Base-by-base conservation (phyloP, 23 tunicate genomes). In the Styela clava region DNA sequence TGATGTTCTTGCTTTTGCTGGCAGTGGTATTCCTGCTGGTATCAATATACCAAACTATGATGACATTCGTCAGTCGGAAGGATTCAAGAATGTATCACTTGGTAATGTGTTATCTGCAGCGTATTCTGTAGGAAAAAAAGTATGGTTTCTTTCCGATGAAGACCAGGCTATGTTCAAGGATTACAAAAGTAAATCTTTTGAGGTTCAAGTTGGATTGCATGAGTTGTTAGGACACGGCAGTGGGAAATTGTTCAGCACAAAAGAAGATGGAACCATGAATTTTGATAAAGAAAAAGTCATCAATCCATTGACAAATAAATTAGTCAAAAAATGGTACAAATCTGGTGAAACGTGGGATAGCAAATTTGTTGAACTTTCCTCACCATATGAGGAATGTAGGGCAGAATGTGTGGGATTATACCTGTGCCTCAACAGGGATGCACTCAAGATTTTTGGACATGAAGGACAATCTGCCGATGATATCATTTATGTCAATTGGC, bases 321-420 rank as follows among this genome's bases (percentile, higher is more conserved):
- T 25, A 26, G 81, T 76, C 16, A 56, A 76, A 16, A 76, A 76
- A 29, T 76, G 81, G 81, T 76, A 76, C 68, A 23, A n/a, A 33
- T 12, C 18, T 35, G 68, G 68, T 25, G 81, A 76, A 76, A 2
- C 81, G 21, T 76, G 81, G 81, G 81, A 76, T 36, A 37, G 81
- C 51, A 76, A 76, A 23, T 76, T 76, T 18, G 31, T 19, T 37
- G 81, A 44, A 7, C 23, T 76, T 69, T 76, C 81, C 21, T 76
- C 81, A 24, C 18, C 81, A 20, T 76, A 76, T 36, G 81, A 76
- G 27, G 81, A 76, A 76, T 76, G 81, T 0, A 35, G 81, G 0
- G 81, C 81, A 19, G 81, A 76, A 76, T 76, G 81, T 76, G 81
- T 76, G 35, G 81, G 81, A 69, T 29, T 76, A 25, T 76, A 76